Percentiles rank a stretch among this genome's conserved stretches.
Conservation (phyloP, 2,797 vertebrate species). For the Sebastes dallii region DNA sequence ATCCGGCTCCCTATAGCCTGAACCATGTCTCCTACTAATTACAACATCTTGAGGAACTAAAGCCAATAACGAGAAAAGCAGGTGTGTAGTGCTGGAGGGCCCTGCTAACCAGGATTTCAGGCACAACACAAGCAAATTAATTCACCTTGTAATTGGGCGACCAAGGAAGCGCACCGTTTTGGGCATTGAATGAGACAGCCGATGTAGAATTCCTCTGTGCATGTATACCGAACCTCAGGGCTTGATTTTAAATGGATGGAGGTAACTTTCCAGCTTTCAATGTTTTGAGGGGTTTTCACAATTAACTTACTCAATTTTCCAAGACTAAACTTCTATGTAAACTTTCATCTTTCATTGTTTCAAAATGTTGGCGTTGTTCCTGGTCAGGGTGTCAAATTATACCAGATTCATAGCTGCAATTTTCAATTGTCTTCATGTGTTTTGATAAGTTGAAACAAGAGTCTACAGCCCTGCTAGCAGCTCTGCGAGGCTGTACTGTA, state of each 20-base stretch:
- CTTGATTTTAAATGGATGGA: neutral
- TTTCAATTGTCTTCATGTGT: neutral
- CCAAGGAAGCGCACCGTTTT: slow-evolving; percentile 5
- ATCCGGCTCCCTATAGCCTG: slow-evolving; percentile 16
- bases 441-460: neutral
- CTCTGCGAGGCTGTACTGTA: neutral
- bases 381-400: neutral
- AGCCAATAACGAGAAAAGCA: slow-evolving; percentile 58
- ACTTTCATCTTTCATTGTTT: neutral
- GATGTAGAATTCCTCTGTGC: neutral
- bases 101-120: slow-evolving; percentile 41
- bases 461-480: neutral
- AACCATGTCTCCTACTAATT: slow-evolving; percentile 60
- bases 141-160: slow-evolving; percentile 51
- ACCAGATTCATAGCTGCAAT: neutral
- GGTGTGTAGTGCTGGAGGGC: slow-evolving; percentile 47
- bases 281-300: neutral
- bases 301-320: neutral
- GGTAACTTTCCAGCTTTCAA: neutral
- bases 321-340: neutral
- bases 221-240: neutral
- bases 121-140: slow-evolving; percentile 34
- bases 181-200: neutral
- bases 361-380: neutral
- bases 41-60: slow-evolving; percentile 60